Base-by-base conservation (phyloP, 2,888 invertebrate genomes). In the Villa cingulata region DNA sequence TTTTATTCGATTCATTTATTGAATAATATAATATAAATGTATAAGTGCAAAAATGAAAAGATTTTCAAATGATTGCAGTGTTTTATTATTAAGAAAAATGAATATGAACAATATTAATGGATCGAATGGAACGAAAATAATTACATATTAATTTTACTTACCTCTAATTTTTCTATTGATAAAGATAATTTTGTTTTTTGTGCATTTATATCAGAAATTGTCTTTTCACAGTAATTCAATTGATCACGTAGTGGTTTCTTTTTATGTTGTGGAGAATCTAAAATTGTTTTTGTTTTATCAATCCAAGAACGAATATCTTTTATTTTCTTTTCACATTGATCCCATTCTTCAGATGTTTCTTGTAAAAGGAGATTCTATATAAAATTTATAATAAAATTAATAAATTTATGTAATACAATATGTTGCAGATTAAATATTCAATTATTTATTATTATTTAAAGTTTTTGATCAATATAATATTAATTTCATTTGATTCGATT, bases 311-410 rank as follows among this genome's bases (percentile, higher is more conserved):
- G 81, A 41, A 88, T 86, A 58, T 94, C 92, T 66, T 87, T 86
- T 66, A 94, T 78, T 68, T 95, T 94, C 66, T 80, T 85, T 70
- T 94, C 92, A 70, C 91, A 94, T 68, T 94, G 87, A 65, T 92
- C 91, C 89, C 94, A 94, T 72, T 94, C 92, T 65, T 92, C 91
- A 42, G 86, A 83, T 45, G 90, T 81, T 71, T 94, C 94, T 75
- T 88, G 87, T 51, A 94, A 74, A 57, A 90, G 71, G 41, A 87
- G 84, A 64, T 86, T 85, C 89, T 89, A 70, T 23, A 34, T 38
- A 44, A 36, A 23, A 16, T 12, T 4, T 4, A 32, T n/a, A n/a
- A n/a, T n/a, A n/a, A n/a, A n/a, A n/a, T n/a, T n/a, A n/a, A n/a
- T n/a, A n/a, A n/a, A n/a, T n/a, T n/a, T n/a, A n/a, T n/a, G n/a